Percentiles rank a stretch among this genome's conserved stretches.
These are phyloP conservation scores for Carassius gibelio DNA, from an alignment of 2,113 vertebrate species.

Conservation along the genomic window DNA sequence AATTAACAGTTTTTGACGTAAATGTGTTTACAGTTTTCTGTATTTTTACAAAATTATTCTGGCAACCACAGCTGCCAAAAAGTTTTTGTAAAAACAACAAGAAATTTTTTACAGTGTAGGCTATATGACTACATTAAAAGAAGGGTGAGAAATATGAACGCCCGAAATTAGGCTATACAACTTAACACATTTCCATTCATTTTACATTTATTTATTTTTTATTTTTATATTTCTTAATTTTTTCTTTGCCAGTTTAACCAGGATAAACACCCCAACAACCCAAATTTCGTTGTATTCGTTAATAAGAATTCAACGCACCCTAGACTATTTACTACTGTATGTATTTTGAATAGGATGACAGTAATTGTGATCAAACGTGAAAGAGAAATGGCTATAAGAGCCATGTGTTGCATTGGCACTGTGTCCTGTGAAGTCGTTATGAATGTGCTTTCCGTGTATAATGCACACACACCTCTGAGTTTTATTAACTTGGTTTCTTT, in stretches of 20 bases:
- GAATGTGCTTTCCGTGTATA: not conserved
- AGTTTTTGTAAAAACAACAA: too few relatives aligned
- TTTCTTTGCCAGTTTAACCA: not conserved
- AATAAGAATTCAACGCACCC: not conserved
- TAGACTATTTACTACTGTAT: not conserved
- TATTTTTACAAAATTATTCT: too few relatives aligned
- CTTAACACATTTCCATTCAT: not conserved
- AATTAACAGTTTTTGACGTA: too few relatives aligned
- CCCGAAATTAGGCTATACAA: not conserved
- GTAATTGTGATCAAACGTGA: not conserved
- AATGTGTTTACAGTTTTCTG: too few relatives aligned
- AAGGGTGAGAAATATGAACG: not conserved
- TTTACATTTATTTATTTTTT: not conserved
- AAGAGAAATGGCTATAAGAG: constrained; percentile 13
- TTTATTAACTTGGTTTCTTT: constrained; percentile 52
- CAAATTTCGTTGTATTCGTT: too few relatives aligned
- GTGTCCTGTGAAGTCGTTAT: constrained; percentile 11
- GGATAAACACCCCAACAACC: not conserved
- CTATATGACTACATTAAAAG: too few relatives aligned
- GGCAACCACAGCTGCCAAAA: too few relatives aligned
- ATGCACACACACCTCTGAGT: constrained; percentile 4
- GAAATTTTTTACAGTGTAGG: too few relatives aligned
- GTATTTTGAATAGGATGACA: not conserved
- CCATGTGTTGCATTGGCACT: not conserved
- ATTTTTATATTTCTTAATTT: not conserved